A percentile compares a stretch with the other conserved stretches of the same genome.
Evolutionary conservation across 2,888 invertebrate species (phyloP).

Genomic region (Melinaea menophilus): DNA sequence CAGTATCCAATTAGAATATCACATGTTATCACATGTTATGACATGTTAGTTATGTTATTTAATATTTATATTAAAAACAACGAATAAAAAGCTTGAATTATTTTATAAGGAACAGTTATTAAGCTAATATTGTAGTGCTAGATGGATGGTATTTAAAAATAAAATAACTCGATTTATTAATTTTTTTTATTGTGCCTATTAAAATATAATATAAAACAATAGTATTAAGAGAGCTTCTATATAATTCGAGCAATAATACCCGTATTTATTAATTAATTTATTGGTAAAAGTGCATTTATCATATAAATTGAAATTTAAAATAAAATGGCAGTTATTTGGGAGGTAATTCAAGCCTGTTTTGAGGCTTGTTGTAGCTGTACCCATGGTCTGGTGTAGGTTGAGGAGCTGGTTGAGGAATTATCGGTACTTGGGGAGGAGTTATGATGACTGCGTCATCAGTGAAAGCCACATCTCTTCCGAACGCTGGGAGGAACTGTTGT

Average conservation of each 20-base stretch:
- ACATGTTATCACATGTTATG: neutral
- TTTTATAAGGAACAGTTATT: neutral
- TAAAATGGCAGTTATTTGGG: slow-evolving; percentile 46
- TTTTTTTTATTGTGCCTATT: neutral
- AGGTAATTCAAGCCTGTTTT: slow-evolving; percentile 62
- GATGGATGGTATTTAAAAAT: slow-evolving; percentile 8
- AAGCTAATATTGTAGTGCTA: slow-evolving; percentile 2
- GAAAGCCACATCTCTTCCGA: slow-evolving; percentile 60
- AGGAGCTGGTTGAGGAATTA: slow-evolving; percentile 40
- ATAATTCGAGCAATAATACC: slow-evolving; percentile 12
- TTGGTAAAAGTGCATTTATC: slow-evolving; percentile 3
- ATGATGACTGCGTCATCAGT: slow-evolving; percentile 71
- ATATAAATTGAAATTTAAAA: neutral
- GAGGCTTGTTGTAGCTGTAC: slow-evolving; percentile 66
- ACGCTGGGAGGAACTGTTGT: slow-evolving; percentile 28
- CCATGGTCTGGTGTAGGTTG: slow-evolving; percentile 46
- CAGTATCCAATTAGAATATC: slow-evolving; percentile 34
- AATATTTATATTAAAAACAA: neutral
- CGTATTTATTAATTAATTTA: slow-evolving; percentile 11
- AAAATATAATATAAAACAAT: slow-evolving; percentile 16
- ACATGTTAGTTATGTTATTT: neutral
- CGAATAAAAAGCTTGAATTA: neutral
- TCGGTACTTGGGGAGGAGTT: slow-evolving; percentile 65
- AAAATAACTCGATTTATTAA: neutral
- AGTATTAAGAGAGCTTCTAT: slow-evolving; percentile 26